Conservation (phyloP, 1,140 invertebrate species). For the Piezodorus guildinii region DNA sequence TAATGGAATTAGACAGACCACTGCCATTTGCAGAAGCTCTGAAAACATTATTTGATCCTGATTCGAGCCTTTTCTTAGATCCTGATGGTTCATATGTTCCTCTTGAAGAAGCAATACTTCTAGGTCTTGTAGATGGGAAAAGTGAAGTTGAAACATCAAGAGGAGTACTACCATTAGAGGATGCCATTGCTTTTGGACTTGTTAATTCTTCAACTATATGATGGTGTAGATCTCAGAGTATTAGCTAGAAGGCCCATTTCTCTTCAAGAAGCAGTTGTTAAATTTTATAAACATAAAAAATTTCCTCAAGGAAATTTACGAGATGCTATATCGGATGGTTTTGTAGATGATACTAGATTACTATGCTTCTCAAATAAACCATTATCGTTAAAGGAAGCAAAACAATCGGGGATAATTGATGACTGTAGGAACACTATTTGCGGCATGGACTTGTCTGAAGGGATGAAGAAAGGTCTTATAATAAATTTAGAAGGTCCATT, state of each 20-base stretch:
- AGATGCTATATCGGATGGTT: background rate
- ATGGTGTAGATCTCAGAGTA: conserved; percentile 2
- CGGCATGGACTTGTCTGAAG: background rate
- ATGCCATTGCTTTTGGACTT: conserved; percentile 57
- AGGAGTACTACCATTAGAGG: conserved; percentile 56
- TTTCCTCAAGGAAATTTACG: background rate
- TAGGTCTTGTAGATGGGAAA: conserved; percentile 64
- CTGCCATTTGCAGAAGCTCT: conserved; percentile 65
- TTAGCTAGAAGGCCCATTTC: conserved; percentile 1
- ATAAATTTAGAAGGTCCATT: conserved; percentile 37
- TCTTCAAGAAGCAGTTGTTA: background rate
- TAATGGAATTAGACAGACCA: conserved; percentile 67
- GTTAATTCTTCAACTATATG: conserved; percentile 1
- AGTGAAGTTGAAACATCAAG: conserved; percentile 71
- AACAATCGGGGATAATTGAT: background rate
- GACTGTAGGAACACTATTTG: conserved; percentile 4
- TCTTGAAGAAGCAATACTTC: conserved; percentile 57
- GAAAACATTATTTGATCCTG: conserved; percentile 63
- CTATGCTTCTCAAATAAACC: conserved; percentile 1
- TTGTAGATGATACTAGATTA: background rate
- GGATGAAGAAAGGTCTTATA: background rate
- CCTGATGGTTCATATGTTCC: conserved; percentile 64
- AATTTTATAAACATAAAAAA: conserved; percentile 2
- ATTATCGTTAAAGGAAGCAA: background rate
- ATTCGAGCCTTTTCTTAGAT: conserved; percentile 74